Percentiles rank a stretch among this genome's conserved stretches.
phyloP scores from a whole-genome alignment of 2,888 invertebrate species.

The Drosophila parthenogenetica region DNA sequence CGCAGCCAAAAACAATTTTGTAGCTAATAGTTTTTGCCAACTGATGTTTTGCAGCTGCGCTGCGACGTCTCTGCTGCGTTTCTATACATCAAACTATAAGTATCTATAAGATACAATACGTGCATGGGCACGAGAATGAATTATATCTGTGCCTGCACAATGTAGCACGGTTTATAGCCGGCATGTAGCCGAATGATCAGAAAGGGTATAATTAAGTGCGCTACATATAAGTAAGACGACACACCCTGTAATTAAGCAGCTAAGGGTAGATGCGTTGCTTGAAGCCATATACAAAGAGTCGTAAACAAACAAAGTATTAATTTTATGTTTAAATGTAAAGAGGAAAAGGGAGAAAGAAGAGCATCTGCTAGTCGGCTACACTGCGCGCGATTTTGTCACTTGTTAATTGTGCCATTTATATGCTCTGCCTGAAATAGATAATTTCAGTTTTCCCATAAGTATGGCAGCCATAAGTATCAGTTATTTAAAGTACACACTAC shows the following conservation, averaged over 20 bases:
- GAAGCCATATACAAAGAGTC: too few relatives aligned
- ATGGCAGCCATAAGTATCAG: constrained; percentile 19
- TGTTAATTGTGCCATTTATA: constrained; percentile 52
- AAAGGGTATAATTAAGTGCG: constrained; percentile 18
- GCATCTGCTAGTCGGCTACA: constrained; percentile 12
- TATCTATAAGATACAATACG: constrained; percentile 4
- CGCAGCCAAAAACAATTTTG: constrained; percentile 58
- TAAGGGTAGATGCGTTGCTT: background rate
- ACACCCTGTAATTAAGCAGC: constrained; percentile 4
- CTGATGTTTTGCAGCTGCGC: constrained; percentile 63
- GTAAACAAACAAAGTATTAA: too few relatives aligned
- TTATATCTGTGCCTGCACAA: constrained; percentile 28
- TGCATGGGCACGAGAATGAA: constrained; percentile 7
- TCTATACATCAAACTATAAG: constrained; percentile 14
- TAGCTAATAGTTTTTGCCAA: constrained; percentile 66
- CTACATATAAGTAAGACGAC: constrained; percentile 3
- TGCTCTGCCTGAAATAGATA: constrained; percentile 39
- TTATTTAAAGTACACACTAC: constrained; percentile 27
- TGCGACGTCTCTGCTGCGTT: constrained; percentile 26
- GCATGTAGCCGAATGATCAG: constrained; percentile 7
- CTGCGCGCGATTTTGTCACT: too few relatives aligned
- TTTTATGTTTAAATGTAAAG: too few relatives aligned
- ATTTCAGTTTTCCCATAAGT: constrained; percentile 29
- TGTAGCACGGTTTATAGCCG: constrained; percentile 34
- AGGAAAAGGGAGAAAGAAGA: background rate